Evolutionary conservation across 2,797 vertebrate genomes (phyloP), one percentile per base, ranked within the genome.

Genomic region (Nothura maculosa): DNA sequence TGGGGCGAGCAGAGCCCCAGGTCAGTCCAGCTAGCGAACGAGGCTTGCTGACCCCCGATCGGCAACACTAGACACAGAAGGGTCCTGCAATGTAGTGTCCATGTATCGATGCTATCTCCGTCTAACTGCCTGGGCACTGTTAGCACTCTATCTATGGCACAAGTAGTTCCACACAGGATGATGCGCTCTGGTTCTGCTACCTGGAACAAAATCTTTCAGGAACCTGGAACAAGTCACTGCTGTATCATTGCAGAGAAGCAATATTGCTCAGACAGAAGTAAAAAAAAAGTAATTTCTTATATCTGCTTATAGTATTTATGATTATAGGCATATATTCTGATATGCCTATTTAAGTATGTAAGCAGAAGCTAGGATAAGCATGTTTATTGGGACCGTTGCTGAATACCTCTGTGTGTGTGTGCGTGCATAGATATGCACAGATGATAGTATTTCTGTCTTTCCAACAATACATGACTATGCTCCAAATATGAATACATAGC

Each of bases 291-390:
- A 45, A 61, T 81, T 89, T 89, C 36, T 72, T 74, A 77, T 52
- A 34, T 17, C 27, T 77, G 5, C 11, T 80, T 62, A 27, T 67
- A 40, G 16, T 6, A 24, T 73, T 28, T 12, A 22, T 40, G 10
- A 68, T 80, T 47, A 60, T n/a, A n/a, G n/a, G n/a, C n/a, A n/a
- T n/a, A n/a, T 30, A 47, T 14, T 63, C 4, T 36, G n/a, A 50
- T 68, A 63, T 6, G 9, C 21, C 24, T 67, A 32, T 34, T 52
- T 42, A 74, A 57, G 14, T 38, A 19, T 30, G 28, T 18, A 54
- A 30, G 28, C 2, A 80, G n/a, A 28, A 86, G 88, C 50, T 48
- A 10, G 68, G 81, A 72, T 89, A 93, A 95, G 94, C 95, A 87
- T 70, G 58, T 60, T 90, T 3, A 67, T 14, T 66, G 6, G 76